These are phyloP conservation scores for Sylvilagus bachmani DNA, from an alignment of 2,113 vertebrate species.

Conservation along the genomic window DNA sequence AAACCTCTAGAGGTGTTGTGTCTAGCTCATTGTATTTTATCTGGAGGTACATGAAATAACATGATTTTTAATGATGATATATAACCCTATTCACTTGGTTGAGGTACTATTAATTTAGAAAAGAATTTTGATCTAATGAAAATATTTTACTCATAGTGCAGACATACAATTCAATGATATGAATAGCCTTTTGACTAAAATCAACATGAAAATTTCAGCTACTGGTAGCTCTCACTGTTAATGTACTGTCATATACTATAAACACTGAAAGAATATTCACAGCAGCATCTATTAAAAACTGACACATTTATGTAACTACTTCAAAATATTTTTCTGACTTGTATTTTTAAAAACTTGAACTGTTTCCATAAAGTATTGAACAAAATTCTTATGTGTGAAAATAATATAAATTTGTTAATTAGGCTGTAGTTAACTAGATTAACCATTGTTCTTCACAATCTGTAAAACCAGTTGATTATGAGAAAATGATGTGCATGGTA, in stretches of 20 bases:
- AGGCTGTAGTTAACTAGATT: neutral
- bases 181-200: neutral
- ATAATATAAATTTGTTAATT: neutral
- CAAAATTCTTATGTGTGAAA: neutral
- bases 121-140: slow-evolving; percentile 40
- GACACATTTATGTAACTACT: neutral
- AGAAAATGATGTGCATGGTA: neutral
- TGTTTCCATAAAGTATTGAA: neutral
- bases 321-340: neutral
- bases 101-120: neutral
- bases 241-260: neutral
- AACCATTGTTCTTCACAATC: neutral
- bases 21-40: neutral
- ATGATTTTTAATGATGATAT: neutral
- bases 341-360: neutral
- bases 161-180: neutral
- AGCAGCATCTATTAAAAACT: neutral
- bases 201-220: neutral
- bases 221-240: neutral
- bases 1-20: neutral
- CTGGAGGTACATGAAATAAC: neutral
- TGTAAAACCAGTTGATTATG: neutral
- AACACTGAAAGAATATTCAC: slow-evolving; percentile 13
- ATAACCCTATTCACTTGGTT: neutral
- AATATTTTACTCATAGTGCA: neutral